Conservation (phyloP, 2,113 vertebrate species). For the Chloebia gouldiae region DNA sequence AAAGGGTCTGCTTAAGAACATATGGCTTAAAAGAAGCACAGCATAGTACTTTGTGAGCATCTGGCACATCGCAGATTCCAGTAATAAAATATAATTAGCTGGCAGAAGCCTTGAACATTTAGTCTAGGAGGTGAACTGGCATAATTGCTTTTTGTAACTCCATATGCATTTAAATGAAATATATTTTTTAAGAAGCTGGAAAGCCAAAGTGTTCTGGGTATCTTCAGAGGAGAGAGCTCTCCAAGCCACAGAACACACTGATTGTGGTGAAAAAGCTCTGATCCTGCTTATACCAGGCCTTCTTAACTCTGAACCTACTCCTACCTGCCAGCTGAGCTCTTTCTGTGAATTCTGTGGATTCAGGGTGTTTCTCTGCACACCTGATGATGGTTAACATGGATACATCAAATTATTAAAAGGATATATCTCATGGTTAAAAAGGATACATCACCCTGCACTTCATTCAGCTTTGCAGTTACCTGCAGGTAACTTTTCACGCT, state of each 20-base stretch:
- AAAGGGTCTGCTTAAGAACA: neutral
- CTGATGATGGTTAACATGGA: neutral
- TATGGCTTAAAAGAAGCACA: neutral
- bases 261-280: neutral
- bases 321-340: neutral
- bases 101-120: neutral
- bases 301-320: neutral
- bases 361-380: neutral
- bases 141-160: neutral
- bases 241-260: neutral
- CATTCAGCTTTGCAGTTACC: neutral
- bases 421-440: neutral
- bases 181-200: neutral
- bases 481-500: neutral
- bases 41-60: neutral
- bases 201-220: neutral
- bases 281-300: neutral
- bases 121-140: neutral
- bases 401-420: neutral
- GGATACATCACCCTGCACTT: neutral
- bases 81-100: neutral
- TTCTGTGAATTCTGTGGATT: accelerated
- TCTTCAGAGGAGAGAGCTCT: neutral
- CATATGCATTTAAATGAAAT: neutral
- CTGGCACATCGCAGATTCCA: accelerated